Base-by-base conservation (phyloP, 1,140 invertebrate species). In the Brachystomella parvula region DNA sequence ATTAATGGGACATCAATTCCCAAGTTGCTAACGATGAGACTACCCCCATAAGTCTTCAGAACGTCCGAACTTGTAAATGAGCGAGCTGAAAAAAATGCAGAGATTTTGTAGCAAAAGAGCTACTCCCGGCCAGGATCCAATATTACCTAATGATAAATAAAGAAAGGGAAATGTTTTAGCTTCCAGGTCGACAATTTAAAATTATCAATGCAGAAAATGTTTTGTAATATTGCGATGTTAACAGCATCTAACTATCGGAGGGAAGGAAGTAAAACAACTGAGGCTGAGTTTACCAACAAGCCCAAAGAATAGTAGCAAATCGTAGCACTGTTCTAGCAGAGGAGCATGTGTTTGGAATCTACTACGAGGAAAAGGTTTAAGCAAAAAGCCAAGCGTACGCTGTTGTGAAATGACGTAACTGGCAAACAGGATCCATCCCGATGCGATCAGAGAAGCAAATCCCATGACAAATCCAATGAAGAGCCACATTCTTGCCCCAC, bases 391-490 rank as follows among this genome's bases (percentile, higher is more conserved):
- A 65, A 65, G 29, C 26, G 33, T 67, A 66, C 39, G 21, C n/a
- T n/a, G n/a, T n/a, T n/a, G n/a, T 56, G 26, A 19, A 49, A 64
- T 63, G 47, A 69, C 62, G 57, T 71, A 65, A 64, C 87, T 83
- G 39, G 85, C 89, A 81, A 98, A 95, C 65, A 98, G 83, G 70
- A 99, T 93, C 94, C 94, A 97, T 74, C 90, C 88, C 15, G 94
- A 87, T 28, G 93, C 94, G 76, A 98, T 96, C 12, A 98, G 85
- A 2, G 94, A 86, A 0, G 91, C 90, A 81, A 99, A 99, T 62
- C 93, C 93, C 73, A 98, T 84, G 0, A 98, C 87, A 80, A 99
- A 97, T 2, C 95, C 96, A 57, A 96, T 78, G 76, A 99, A 96
- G 0, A 99, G 80, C 94, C 95, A 98, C n/a, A 92, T 83, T 66